phyloP scores from a whole-genome alignment of 2,888 invertebrate species.

The Notodonta dromedarius region DNA sequence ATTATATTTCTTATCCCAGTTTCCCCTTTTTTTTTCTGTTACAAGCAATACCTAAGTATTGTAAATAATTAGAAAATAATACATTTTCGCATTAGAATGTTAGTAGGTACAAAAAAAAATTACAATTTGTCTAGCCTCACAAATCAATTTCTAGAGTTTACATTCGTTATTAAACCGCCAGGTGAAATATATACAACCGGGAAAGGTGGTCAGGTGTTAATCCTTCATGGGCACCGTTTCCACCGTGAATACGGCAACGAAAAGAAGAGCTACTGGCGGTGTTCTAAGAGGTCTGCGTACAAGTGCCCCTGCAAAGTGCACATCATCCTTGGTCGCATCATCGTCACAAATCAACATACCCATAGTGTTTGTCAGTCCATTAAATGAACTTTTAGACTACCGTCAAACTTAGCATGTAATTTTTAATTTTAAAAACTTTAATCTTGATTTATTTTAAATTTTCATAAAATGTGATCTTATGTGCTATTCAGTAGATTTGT shows the following conservation, averaged over 20 bases:
- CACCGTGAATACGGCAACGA: conserved; percentile 59
- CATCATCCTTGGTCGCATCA: conserved; percentile 51
- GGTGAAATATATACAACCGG: conserved; percentile 51
- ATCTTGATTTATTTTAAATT: neutral
- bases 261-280: conserved; percentile 62
- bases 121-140: no score
- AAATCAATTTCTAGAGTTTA: neutral
- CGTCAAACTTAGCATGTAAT: no score
- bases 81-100: no score
- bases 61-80: no score
- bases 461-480: neutral
- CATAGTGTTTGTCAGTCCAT: conserved; percentile 20
- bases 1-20: no score
- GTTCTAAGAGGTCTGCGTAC: conserved; percentile 51
- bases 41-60: no score
- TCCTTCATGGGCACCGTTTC: conserved; percentile 55
- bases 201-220: conserved; percentile 59
- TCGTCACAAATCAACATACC: conserved; percentile 52
- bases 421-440: no score
- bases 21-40: no score
- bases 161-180: conserved; percentile 12
- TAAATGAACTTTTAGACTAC: neutral
- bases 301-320: conserved; percentile 59
- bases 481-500: neutral
- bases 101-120: no score